Evolutionary conservation across 2,888 invertebrate genomes (phyloP), one percentile per base, ranked within the genome.

Genomic region (Euclidia mi): DNA sequence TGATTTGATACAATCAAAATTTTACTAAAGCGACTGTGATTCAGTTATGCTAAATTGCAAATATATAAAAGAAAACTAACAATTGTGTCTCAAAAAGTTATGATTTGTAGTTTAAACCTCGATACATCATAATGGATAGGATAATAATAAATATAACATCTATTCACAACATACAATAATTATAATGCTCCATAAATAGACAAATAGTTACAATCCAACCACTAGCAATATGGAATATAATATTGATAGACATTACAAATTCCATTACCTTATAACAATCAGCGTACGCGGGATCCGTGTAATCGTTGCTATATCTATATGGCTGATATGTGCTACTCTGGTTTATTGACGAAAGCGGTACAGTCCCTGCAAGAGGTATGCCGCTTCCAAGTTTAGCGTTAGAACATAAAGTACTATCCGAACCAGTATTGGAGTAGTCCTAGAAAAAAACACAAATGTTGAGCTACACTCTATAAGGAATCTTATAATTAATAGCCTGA

Each of bases 301-400:
- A 97, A 85, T 97, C 97, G 46, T 96, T 96, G 65, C 96, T 96
- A 83, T 96, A 97, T 79, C 95, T 89, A 73, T 92, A 93, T 0
- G 92, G 91, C 29, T 92, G 92, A 68, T 93, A 92, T 1, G 86
- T 79, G 42, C 76, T 91, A 20, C 48, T 47, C 72, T 96, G 96
- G 82, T 96, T 97, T 74, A 97, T 96, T 38, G 96, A 94, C 42
- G 96, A 95, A 79, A 97, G 95, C 64, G 96, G 96, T 1, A 97
- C 97, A 0, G 97, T 96, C 0, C 97, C 97, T 2, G 97, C 97
- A 7, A 98, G 91, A 0, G 97, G 97, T 37, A 97, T 96, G 0
- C 97, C 96, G 65, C 95, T 95, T 28, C 96, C 94, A 15, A 92
- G 81, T 69, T 94, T 94, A 0, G 94, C 94, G 58, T 94, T 94